These are phyloP conservation scores for Haliclona indistincta DNA, from an alignment of 37 sponge, comb jelly and placozoan genomes.

Conservation along the genomic window DNA sequence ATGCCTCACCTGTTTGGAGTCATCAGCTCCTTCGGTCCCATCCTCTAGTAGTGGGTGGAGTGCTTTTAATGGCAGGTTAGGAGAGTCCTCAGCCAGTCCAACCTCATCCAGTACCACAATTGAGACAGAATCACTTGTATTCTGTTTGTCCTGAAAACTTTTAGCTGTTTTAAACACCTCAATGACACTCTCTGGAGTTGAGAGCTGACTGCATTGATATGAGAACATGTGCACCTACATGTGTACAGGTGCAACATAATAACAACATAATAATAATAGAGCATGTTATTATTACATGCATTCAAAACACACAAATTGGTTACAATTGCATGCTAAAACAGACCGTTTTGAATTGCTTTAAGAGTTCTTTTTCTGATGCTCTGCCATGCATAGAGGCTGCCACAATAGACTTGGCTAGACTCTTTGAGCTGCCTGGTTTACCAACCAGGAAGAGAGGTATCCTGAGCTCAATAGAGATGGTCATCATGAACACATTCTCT, in stretches of 20 bases:
- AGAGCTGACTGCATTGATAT: constrained; percentile 87
- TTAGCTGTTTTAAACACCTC: constrained; percentile 66
- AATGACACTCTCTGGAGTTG: constrained; percentile 71
- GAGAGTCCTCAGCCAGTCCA: constrained; percentile 88
- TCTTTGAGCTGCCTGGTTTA: constrained; percentile 79
- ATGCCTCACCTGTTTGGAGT: too few relatives aligned
- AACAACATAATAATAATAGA: neutral
- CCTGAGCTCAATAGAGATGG: constrained; percentile 67
- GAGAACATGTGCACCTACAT: constrained; percentile 58
- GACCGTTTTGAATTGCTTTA: neutral
- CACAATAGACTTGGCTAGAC: constrained; percentile 58
- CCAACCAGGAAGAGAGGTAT: too few relatives aligned
- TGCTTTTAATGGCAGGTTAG: constrained; percentile 80
- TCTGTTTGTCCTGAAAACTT: constrained; percentile 39
- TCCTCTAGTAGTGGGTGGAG: constrained; percentile 88
- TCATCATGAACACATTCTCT: constrained; percentile 86
- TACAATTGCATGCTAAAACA: too few relatives aligned
- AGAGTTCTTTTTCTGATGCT: neutral
- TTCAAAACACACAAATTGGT: neutral
- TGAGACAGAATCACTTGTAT: constrained; percentile 38
- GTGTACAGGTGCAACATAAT: neutral
- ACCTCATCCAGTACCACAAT: constrained; percentile 90
- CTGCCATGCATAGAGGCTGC: constrained; percentile 44
- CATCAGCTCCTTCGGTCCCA: constrained; percentile 57
- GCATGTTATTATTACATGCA: neutral